Conservation (phyloP, 2,113 vertebrate species). For the Mobula hypostoma region DNA sequence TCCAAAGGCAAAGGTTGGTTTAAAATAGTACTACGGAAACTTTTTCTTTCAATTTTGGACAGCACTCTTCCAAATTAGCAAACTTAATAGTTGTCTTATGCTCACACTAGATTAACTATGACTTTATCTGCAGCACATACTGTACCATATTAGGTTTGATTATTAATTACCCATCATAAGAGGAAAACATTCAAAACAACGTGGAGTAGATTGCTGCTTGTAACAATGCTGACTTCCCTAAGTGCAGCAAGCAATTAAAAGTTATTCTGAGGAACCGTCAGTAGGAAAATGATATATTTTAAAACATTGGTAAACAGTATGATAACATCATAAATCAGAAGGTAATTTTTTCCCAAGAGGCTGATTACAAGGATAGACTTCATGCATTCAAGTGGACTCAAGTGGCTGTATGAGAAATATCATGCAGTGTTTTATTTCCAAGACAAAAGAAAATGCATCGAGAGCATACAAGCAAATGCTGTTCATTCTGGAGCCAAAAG, state of each 20-base stretch:
- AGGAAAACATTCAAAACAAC: neutral
- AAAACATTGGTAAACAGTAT: neutral
- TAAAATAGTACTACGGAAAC: neutral
- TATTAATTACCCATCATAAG: neutral
- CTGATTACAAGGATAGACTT: neutral
- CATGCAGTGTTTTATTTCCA: neutral
- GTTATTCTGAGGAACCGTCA: neutral
- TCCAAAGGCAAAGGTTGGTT: conserved; percentile 79
- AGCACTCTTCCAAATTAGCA: neutral
- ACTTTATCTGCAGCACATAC: neutral
- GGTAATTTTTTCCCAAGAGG: neutral
- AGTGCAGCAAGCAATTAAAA: neutral
- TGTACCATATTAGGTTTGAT: neutral
- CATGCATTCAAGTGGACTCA: neutral
- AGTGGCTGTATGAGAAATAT: neutral
- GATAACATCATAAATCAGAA: neutral
- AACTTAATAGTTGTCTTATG: neutral
- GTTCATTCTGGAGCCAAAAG: neutral
- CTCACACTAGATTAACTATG: neutral
- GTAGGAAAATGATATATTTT: neutral
- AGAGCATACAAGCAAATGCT: neutral
- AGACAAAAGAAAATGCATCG: neutral
- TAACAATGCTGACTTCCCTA: neutral
- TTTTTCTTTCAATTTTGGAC: neutral
- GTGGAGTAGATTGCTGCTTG: neutral